Evolutionary conservation across 2,888 invertebrate species (phyloP).

Genomic region (Eilema sororculum): DNA sequence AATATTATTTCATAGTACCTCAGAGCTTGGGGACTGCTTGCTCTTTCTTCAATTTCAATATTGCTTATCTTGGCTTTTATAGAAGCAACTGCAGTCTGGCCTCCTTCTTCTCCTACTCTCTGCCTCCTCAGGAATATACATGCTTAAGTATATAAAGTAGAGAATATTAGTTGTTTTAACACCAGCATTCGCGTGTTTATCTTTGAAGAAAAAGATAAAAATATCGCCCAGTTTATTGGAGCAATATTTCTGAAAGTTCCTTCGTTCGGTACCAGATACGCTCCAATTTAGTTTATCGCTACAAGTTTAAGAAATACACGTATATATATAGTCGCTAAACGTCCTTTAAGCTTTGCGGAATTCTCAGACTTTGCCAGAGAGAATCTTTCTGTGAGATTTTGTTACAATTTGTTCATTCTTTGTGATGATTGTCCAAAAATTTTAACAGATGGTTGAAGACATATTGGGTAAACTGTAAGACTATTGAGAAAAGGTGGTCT

Average conservation of each 20-base stretch:
- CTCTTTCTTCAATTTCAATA: background rate
- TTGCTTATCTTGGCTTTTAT: background rate
- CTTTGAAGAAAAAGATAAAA: slow-evolving; percentile 37
- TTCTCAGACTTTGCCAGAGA: slow-evolving; percentile 9
- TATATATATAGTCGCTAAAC: slow-evolving; percentile 12
- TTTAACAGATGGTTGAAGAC: background rate
- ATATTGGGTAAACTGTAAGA: background rate
- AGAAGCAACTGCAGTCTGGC: background rate
- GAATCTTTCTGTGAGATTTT: slow-evolving; percentile 5
- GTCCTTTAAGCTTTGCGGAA: slow-evolving; percentile 6
- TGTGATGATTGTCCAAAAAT: background rate
- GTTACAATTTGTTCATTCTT: background rate
- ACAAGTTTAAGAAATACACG: slow-evolving; percentile 39
- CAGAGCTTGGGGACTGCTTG: too few relatives aligned
- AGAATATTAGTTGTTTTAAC: slow-evolving; percentile 14
- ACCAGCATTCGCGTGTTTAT: slow-evolving; percentile 31
- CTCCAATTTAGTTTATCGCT: slow-evolving; percentile 55
- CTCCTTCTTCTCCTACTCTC: background rate
- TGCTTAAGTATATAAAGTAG: background rate
- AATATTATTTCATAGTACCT: too few relatives aligned
- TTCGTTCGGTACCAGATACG: slow-evolving; percentile 37
- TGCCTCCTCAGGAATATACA: background rate
- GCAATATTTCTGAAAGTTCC: slow-evolving; percentile 49
- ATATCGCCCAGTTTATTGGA: slow-evolving; percentile 44
- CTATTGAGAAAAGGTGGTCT: background rate